Percentiles rank a stretch among this genome's conserved stretches.
These are phyloP conservation scores for Pipra filicauda DNA, from an alignment of 2,113 vertebrate species.

Conservation along the genomic window DNA sequence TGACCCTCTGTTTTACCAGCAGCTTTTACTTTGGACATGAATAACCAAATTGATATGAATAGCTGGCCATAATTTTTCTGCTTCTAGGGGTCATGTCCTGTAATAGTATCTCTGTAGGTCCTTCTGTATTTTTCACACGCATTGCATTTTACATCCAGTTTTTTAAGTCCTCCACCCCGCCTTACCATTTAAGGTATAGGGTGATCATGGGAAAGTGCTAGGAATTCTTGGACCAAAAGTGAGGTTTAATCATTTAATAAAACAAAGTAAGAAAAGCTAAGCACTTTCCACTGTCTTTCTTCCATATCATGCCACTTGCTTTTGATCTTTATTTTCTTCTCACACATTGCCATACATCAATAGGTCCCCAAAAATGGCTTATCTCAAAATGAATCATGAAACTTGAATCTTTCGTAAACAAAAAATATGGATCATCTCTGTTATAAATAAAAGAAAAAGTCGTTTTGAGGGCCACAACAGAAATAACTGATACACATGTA, in stretches of 20 bases:
- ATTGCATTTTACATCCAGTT: neutral
- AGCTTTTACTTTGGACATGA: neutral
- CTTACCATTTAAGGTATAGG: neutral
- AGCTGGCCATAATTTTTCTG: neutral
- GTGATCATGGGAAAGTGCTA: neutral
- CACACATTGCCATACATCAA: neutral
- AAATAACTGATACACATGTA: neutral
- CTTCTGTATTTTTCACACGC: neutral
- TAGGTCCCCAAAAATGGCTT: neutral
- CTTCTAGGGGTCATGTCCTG: neutral
- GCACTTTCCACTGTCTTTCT: neutral
- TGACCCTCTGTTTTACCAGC: neutral
- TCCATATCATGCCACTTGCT: neutral
- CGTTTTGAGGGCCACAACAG: neutral
- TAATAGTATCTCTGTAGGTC: neutral
- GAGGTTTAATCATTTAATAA: neutral
- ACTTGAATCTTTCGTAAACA: neutral
- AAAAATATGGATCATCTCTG: fast-evolving
- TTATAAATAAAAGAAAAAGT: neutral
- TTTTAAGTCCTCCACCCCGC: neutral
- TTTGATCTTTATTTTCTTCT: neutral
- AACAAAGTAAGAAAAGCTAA: neutral
- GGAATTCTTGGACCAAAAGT: neutral
- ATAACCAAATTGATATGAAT: neutral
- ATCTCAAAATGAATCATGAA: neutral